Evolutionary conservation across 2,797 vertebrate genomes (phyloP).

Genomic region (Myiotriccus ornatus): DNA sequence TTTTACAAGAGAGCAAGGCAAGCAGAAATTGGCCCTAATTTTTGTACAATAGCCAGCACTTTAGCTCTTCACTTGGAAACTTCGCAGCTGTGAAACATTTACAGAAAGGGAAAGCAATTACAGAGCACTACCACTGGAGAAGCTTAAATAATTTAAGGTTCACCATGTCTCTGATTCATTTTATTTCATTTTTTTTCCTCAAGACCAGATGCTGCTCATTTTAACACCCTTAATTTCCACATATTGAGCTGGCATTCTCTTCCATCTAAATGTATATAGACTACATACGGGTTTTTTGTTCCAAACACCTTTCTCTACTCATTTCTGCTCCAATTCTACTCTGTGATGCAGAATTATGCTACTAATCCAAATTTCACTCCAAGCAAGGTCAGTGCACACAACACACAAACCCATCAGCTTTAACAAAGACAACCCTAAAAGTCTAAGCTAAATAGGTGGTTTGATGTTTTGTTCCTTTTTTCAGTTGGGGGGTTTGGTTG

Average conservation of each 20-base stretch:
- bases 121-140: slow-evolving; percentile 70
- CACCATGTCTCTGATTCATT: slow-evolving; percentile 63
- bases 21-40: slow-evolving; percentile 60
- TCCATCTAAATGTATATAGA: slow-evolving; percentile 11
- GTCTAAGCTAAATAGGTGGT: background rate
- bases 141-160: slow-evolving; percentile 77
- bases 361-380: background rate
- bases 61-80: slow-evolving; percentile 70
- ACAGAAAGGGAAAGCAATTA: slow-evolving; percentile 74
- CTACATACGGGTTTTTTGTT: background rate
- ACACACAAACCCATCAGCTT: background rate
- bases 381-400: background rate
- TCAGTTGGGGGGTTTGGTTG: rapidly evolving
- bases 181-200: slow-evolving; percentile 67
- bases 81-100: slow-evolving; percentile 74
- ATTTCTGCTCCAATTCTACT: background rate
- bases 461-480: too few relatives aligned
- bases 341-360: background rate
- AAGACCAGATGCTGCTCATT: slow-evolving; percentile 67
- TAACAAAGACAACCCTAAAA: background rate
- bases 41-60: slow-evolving; percentile 66
- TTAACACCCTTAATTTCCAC: slow-evolving; percentile 14
- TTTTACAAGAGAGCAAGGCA: slow-evolving; percentile 30
- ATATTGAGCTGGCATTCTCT: slow-evolving; percentile 13
- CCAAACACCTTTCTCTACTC: background rate